Evolutionary conservation across 2,797 vertebrate species (phyloP).

Genomic region (Amblyopsis hoosieri): DNA sequence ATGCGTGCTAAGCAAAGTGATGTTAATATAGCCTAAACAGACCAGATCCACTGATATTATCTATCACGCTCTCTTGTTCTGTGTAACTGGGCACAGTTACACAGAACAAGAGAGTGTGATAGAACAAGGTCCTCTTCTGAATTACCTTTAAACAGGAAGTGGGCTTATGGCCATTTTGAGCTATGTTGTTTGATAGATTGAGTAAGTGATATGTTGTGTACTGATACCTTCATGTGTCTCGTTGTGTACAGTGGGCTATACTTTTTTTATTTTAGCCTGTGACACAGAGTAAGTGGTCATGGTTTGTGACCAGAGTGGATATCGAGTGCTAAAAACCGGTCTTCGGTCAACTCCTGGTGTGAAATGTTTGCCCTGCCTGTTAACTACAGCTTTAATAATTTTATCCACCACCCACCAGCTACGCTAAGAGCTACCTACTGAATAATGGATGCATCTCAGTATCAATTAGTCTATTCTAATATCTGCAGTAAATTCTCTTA

Average conservation of each 20-base stretch:
- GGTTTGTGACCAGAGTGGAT: conserved; percentile 1
- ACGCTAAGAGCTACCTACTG: conserved; percentile 37
- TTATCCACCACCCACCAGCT: conserved; percentile 40
- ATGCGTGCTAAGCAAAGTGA: conserved; percentile 4
- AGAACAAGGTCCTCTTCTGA: conserved; percentile 33
- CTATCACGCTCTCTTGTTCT: conserved; percentile 30
- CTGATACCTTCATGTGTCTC: conserved; percentile 18
- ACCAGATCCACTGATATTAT: conserved; percentile 45
- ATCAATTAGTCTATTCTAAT: conserved; percentile 6
- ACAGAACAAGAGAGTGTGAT: neutral
- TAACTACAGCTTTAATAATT: conserved; percentile 13
- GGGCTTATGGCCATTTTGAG: conserved; percentile 53
- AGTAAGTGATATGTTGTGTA: conserved; percentile 24
- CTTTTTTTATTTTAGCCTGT: neutral
- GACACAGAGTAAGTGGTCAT: neutral
- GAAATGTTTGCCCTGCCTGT: no score
- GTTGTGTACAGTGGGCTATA: conserved; percentile 2
- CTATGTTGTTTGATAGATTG: conserved; percentile 16
- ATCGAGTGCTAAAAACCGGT: neutral
- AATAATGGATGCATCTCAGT: conserved; percentile 5
- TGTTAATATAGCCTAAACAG: conserved; percentile 54
- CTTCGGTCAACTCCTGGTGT: no score
- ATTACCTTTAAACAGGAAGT: conserved; percentile 61
- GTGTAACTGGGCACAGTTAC: neutral
- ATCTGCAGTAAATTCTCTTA: neutral